Conservation (phyloP, 1,140 invertebrate species). For the Hycleus phaleratus region DNA sequence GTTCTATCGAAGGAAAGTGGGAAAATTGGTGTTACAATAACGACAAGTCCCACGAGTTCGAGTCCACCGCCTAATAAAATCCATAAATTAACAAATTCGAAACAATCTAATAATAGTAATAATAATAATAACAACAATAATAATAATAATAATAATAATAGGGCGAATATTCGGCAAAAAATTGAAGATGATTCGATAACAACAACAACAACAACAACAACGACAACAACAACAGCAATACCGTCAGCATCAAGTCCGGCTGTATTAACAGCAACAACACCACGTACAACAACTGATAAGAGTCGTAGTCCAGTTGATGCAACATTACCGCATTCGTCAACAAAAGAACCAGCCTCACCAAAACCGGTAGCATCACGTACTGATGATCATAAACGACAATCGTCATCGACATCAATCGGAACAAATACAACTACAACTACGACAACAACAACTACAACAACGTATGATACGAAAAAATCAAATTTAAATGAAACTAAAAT, state of each 20-base stretch:
- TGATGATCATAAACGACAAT: conserved; percentile 27
- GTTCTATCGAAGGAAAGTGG: conserved; percentile 76
- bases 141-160: not conserved
- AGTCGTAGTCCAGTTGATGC: conserved; percentile 32
- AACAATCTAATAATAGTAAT: not conserved
- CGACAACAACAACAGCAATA: conserved; percentile 30
- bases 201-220: conserved; percentile 44
- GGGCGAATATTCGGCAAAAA: conserved; percentile 5
- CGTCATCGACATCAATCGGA: not conserved
- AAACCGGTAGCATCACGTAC: conserved; percentile 37
- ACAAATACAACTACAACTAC: not conserved
- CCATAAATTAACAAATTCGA: conserved; percentile 12
- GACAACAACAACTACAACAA: conserved; percentile 12
- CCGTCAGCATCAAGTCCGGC: conserved; percentile 45
- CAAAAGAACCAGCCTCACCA: conserved; percentile 39
- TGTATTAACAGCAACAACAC: conserved; percentile 45
- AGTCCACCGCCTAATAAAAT: conserved; percentile 49
- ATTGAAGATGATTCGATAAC: conserved; percentile 27
- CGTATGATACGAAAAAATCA: conserved; percentile 12
- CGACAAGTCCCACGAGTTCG: conserved; percentile 56
- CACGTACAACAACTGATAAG: conserved; percentile 41
- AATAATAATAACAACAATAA: not conserved
- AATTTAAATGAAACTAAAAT: not conserved
- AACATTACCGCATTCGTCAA: conserved; percentile 38
- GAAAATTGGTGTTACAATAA: conserved; percentile 83